These are phyloP conservation scores for Gymnothorax javanicus DNA, from an alignment of 2,797 vertebrate species.

Conservation along the genomic window DNA sequence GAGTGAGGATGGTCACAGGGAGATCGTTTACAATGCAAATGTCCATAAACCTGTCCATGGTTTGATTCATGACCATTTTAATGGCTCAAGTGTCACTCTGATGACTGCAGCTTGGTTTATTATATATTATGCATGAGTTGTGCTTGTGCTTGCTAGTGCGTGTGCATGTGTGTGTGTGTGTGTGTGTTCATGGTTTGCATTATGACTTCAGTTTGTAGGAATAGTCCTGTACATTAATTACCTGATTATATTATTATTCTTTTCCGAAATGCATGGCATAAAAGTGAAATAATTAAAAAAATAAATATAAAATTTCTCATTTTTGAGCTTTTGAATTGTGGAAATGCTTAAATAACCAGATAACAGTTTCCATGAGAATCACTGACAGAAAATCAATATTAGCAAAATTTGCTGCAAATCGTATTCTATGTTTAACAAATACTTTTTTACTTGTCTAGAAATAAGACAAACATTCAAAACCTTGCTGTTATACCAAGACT, in stretches of 20 bases:
- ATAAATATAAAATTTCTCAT: neutral
- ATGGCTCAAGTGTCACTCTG: constrained; percentile 3
- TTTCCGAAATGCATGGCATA: neutral
- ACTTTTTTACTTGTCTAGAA: too few species aligned
- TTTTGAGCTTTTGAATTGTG: neutral
- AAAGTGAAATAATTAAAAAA: neutral
- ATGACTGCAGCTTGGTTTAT: constrained; percentile 18
- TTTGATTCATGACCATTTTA: constrained; percentile 25
- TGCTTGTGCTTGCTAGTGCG: neutral
- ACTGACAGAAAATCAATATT: neutral
- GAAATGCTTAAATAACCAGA: neutral
- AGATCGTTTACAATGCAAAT: constrained; percentile 21
- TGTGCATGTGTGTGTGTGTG: neutral
- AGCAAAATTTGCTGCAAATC: neutral
- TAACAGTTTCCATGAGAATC: neutral
- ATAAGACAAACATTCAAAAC: too few species aligned
- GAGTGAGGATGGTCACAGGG: constrained; percentile 5
- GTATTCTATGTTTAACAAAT: too few species aligned
- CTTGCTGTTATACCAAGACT: too few species aligned
- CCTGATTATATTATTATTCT: neutral
- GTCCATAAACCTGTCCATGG: constrained; percentile 20
- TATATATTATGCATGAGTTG: neutral
- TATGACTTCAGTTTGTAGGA: neutral
- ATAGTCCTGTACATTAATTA: neutral
- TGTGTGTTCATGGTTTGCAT: neutral